phyloP scores from a whole-genome alignment of 2,113 vertebrate species.

The Scophthalmus maximus region DNA sequence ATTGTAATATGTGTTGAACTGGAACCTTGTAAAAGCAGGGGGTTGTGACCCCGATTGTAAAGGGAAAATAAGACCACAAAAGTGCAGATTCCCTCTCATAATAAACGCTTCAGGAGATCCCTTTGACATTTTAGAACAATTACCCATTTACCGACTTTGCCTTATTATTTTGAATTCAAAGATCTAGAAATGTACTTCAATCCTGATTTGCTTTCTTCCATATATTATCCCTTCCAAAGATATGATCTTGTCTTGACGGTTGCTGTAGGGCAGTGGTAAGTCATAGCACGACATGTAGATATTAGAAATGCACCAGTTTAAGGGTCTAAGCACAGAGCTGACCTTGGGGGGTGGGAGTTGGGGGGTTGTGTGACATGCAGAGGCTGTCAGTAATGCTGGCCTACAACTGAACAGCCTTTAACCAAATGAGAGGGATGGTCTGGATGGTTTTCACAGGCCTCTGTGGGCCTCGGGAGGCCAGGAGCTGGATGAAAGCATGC shows the following conservation, averaged over 20 bases:
- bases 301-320: constrained; percentile 54
- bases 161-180: neutral
- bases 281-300: constrained; percentile 47
- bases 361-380: constrained; percentile 52
- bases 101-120: constrained; percentile 23
- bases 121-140: neutral
- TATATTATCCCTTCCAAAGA: constrained; percentile 8
- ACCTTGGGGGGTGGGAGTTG: constrained; percentile 18
- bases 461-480: constrained; percentile 52
- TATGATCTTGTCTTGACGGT: constrained; percentile 11
- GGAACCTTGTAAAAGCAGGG: constrained; percentile 55
- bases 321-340: constrained; percentile 28
- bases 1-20: constrained; percentile 63
- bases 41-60: constrained; percentile 66
- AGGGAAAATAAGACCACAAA: constrained; percentile 35
- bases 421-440: constrained; percentile 58
- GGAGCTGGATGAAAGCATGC: constrained; percentile 54
- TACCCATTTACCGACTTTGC: neutral
- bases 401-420: constrained; percentile 66
- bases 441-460: constrained; percentile 57
- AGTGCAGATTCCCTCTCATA: constrained; percentile 28
- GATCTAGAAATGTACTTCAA: neutral
- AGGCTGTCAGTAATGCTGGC: constrained; percentile 51
- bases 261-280: constrained; percentile 45
- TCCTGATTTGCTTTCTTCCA: neutral